Percentiles rank a stretch among this genome's conserved stretches.
Conservation (phyloP, 2,113 vertebrate genomes). For the Rhabdomys dilectus region DNA sequence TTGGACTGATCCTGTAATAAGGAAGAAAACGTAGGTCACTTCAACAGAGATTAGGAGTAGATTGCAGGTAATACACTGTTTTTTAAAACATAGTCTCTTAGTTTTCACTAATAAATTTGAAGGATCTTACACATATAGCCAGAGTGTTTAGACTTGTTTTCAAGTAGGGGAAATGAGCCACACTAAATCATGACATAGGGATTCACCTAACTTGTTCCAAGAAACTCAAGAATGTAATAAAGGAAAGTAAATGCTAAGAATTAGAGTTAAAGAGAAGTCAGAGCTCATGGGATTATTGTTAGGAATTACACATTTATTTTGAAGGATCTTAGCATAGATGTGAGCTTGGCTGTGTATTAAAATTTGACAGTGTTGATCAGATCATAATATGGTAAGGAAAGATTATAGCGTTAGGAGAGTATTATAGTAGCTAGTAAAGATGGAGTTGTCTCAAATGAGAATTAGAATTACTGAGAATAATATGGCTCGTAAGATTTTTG, state of each 20-base stretch:
- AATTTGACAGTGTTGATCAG: background rate
- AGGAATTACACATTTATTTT: background rate
- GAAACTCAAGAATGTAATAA: background rate
- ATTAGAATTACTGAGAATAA: background rate
- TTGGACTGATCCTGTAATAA: background rate
- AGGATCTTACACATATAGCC: background rate
- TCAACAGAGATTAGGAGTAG: background rate
- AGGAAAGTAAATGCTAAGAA: background rate
- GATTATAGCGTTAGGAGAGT: background rate
- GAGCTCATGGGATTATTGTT: background rate
- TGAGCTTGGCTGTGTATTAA: background rate
- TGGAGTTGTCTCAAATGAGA: background rate
- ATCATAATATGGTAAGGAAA: background rate
- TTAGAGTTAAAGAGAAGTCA: background rate
- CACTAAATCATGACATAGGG: background rate
- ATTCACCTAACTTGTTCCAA: background rate
- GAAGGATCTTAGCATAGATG: background rate
- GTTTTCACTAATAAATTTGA: background rate
- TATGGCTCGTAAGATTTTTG: background rate
- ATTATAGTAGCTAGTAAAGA: background rate
- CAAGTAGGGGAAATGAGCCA: background rate
- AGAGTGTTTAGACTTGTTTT: background rate
- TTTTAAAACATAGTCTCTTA: background rate
- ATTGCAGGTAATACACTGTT: background rate
- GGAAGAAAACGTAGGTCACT: background rate